Evolutionary conservation across 2,888 invertebrate species (phyloP).

Genomic region (Acrobasis repandana): DNA sequence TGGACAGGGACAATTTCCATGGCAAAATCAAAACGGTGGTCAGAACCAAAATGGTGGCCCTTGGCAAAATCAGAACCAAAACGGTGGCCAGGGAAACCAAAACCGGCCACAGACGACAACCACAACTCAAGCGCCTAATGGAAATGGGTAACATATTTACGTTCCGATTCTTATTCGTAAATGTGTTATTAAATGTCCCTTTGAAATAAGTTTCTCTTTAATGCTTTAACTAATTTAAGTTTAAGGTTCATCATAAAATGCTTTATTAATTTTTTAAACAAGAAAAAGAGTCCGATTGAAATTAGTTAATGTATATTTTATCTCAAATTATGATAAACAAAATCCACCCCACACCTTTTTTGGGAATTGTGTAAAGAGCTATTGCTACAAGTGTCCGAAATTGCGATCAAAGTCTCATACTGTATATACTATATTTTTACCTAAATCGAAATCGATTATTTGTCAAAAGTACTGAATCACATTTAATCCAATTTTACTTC

Average conservation of each 20-base stretch:
- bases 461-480: no score
- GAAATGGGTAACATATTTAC: slow-evolving; percentile 12
- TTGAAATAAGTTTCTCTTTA: not conserved
- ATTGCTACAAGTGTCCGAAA: no score
- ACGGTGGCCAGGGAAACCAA: slow-evolving; percentile 21
- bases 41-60: not conserved
- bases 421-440: no score
- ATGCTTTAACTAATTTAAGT: not conserved
- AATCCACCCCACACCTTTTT: no score
- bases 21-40: slow-evolving; percentile 8
- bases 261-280: no score
- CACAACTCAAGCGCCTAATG: slow-evolving; percentile 16
- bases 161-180: not conserved
- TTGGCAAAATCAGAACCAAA: slow-evolving; percentile 9
- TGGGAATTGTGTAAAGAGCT: no score
- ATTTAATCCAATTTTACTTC: not conserved
- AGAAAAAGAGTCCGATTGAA: no score
- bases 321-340: no score
- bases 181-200: not conserved
- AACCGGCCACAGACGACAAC: slow-evolving; percentile 1
- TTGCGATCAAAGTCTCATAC: no score
- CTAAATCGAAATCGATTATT: no score
- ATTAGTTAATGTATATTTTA: no score
- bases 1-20: slow-evolving; percentile 21
- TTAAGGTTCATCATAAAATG: no score